Percentiles rank a stretch among this genome's conserved stretches.
These are phyloP conservation scores for Platycercus adscitus DNA, from an alignment of 2,113 vertebrate species.

Conservation along the genomic window DNA sequence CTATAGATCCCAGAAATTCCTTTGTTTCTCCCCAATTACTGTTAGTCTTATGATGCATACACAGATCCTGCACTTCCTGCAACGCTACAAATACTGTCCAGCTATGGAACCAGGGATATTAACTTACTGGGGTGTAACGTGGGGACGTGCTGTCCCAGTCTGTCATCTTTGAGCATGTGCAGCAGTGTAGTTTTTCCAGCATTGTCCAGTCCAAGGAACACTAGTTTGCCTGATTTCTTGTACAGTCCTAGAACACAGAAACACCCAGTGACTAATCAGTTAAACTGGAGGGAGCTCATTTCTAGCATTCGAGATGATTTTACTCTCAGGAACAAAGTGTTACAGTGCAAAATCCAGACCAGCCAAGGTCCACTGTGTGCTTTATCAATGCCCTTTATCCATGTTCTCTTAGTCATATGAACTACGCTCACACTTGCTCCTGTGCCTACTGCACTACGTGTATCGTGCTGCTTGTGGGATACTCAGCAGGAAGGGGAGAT, in stretches of 20 bases:
- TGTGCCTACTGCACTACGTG: not conserved
- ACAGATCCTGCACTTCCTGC: not conserved
- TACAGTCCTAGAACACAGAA: slow-evolving; percentile 87
- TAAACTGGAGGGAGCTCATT: not conserved
- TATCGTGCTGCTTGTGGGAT: not conserved
- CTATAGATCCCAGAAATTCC: not conserved
- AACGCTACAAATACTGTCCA: not conserved
- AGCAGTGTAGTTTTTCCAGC: slow-evolving; percentile 97
- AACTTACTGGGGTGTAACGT: slow-evolving; percentile 97
- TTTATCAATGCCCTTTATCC: slow-evolving; percentile 28
- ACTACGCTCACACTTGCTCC: not conserved
- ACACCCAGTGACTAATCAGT: not conserved
- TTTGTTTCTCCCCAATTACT: not conserved
- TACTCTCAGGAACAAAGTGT: not conserved
- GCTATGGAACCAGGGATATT: not conserved
- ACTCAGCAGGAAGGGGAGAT: not conserved
- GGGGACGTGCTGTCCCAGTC: slow-evolving; percentile 96
- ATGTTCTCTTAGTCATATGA: not conserved
- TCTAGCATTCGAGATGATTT: not conserved
- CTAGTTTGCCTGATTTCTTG: slow-evolving; percentile 98
- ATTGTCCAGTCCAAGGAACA: slow-evolving; percentile 99
- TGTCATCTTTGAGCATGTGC: slow-evolving; percentile 99
- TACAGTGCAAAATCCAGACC: not conserved
- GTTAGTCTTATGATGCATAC: rapidly evolving
- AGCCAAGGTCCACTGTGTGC: not conserved